Base-by-base conservation (phyloP, 1,140 invertebrate genomes). In the Aphelenchoides fujianensis region DNA sequence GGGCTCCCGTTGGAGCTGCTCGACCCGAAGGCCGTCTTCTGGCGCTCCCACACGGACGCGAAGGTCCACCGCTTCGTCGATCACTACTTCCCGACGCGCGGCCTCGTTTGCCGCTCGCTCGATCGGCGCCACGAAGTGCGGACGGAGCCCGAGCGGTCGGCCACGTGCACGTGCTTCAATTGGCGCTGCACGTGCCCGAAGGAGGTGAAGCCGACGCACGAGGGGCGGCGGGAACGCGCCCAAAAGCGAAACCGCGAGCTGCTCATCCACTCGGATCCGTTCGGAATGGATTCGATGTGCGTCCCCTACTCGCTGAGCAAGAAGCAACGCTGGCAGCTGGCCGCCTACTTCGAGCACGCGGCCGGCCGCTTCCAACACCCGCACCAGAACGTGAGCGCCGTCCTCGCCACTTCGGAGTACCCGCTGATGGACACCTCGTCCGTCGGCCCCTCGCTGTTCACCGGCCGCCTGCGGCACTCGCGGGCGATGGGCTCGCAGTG, bases 261-360 rank as follows among this genome's bases (percentile, higher is more conserved):
- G 5, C 7, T 59, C 5, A 32, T 59, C 5, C 12, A 59, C 12
- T 30, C 28, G 12, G 55, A 59, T 59, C 55, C 55, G 12, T 59
- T 7, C 19, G 55, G 55, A 7, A 30, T 59, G 55, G 55, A 59
- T 59, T 59, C 55, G 7, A 30, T 59, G 12, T 5, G 5, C 5
- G 55, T 59, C 23, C 5, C 5, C 34, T 59, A 59, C 19, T 59
- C 55, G 23, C 34, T 59, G 55, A 59, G 55, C 23, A 59, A 59
- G 55, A 5, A 19, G 5, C 5, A 59, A 59, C 55, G 55, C 7
- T 59, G 55, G 55, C 55, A 7, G 7, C 34, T 59, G 55, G 5
- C 55, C 7, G 55, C 5, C 34, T 5, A 59, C 7, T 59, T 59
- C 34, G 55, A 59, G 34, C 5, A 59, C 5, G 34, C 28, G 7